These are phyloP conservation scores for Cisticola juncidis DNA, from an alignment of 2,113 vertebrate species.

Conservation along the genomic window DNA sequence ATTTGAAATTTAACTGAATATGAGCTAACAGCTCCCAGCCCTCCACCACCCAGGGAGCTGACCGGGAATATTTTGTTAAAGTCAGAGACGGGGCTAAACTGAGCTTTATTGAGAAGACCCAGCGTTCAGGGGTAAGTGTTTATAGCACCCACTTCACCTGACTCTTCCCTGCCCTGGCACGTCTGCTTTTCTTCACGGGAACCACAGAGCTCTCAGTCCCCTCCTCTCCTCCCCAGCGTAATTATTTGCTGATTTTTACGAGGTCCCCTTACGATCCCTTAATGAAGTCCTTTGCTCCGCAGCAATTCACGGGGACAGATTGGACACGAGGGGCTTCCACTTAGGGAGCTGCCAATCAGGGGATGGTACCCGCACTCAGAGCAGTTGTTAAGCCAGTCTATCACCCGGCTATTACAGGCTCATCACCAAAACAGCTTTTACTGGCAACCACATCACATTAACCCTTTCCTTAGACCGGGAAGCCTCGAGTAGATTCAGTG, in stretches of 20 bases:
- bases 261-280: conserved; percentile 16
- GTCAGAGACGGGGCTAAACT: background rate
- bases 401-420: background rate
- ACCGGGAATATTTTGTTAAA: conserved; percentile 69
- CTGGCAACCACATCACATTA: conserved; percentile 6
- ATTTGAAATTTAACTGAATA: conserved; percentile 73
- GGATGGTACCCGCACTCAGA: background rate
- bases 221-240: conserved; percentile 13
- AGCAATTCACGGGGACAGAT: conserved; percentile 32
- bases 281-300: conserved; percentile 54
- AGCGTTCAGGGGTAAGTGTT: conserved; percentile 64
- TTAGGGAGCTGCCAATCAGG: background rate
- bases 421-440: conserved; percentile 12
- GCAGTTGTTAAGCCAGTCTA: conserved; percentile 17
- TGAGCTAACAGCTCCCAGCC: conserved; percentile 73
- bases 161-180: conserved; percentile 27
- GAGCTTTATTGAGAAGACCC: conserved; percentile 68
- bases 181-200: conserved; percentile 58
- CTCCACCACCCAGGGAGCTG: conserved; percentile 74
- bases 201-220: background rate
- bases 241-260: conserved; percentile 52
- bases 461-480: background rate
- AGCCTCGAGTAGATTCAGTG: background rate
- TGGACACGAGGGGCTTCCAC: conserved; percentile 38
- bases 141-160: conserved; percentile 60